Evolutionary conservation across 2,888 invertebrate species (phyloP), one percentile per base, ranked within the genome.

Genomic region (Pilophorus perplexus): DNA sequence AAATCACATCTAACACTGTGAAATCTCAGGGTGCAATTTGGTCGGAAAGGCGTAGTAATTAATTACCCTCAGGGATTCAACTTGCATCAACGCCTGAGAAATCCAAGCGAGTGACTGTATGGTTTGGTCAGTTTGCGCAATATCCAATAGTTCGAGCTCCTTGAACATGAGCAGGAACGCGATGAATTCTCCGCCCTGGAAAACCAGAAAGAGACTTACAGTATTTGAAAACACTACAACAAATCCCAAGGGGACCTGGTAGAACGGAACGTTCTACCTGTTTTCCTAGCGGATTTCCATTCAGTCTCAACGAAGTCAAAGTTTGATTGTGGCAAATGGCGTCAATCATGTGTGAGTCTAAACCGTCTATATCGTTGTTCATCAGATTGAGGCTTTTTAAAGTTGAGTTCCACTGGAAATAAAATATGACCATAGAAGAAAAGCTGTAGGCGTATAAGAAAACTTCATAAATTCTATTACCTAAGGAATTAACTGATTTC

Each of bases 101-200:
- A 66, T 44, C 66, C 66, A 66, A 1, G 66, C 46, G 3, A 66
- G 23, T 6, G 66, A 57, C 4, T 28, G 12, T 6, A 66, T 27
- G 1, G 66, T 66, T 28, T 66, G 66, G 22, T 57, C 46, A 10
- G 66, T 66, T 14, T 66, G 66, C 1, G 46, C 55, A 23, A 66
- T 10, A 33, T 66, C 66, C 40, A 66, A 37, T 14, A 23, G 57
- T 28, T 66, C 66, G 12, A 66, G 25, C 40, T 57, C 42, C 33
- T 57, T 66, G 37, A 57, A 66, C 44, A 66, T 66, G 25, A 66
- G 12, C 6, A 66, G 28, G 28, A 57, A 66, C 3, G 66, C 50
- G 1, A 57, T 18, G 40, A 38, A 66, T 33, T 57, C 46, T 23
- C 57, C 66, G 5, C 62, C 50, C 62, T 62, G 27, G 16, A n/a